Evolutionary conservation across 2,113 vertebrate species (phyloP).

Genomic region (Tretioscincus oriximinensis): DNA sequence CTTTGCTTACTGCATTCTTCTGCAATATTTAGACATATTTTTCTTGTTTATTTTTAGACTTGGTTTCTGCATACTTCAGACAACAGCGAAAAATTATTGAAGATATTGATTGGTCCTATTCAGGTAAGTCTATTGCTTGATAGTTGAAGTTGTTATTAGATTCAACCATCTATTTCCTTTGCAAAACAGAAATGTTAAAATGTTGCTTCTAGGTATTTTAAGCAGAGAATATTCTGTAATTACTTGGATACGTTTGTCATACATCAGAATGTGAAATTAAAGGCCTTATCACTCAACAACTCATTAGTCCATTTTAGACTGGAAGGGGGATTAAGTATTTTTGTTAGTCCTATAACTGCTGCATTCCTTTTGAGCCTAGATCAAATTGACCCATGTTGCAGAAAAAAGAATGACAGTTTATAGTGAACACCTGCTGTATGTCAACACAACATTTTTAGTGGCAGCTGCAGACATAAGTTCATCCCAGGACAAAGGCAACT

Average conservation of each 20-base stretch:
- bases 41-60: conserved; percentile 73
- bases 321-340: not conserved
- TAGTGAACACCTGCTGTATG: not conserved
- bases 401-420: conserved; percentile 2
- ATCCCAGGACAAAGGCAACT: conserved; percentile 11
- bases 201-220: not conserved
- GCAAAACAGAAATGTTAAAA: conserved; percentile 3
- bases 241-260: not conserved
- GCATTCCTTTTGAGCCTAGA: not conserved
- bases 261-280: no score
- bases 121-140: conserved; percentile 75
- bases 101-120: conserved; percentile 95
- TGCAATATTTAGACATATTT: not conserved
- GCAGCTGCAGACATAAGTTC: not conserved
- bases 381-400: not conserved
- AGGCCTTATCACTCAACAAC: no score
- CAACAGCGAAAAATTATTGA: conserved; percentile 90
- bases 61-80: conserved; percentile 85
- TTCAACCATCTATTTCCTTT: not conserved
- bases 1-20: not conserved
- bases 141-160: not conserved
- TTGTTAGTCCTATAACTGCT: not conserved
- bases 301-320: no score
- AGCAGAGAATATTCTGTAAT: not conserved
- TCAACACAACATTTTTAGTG: not conserved